Conservation (phyloP, 2,113 vertebrate species). For the Rutilus rutilus region DNA sequence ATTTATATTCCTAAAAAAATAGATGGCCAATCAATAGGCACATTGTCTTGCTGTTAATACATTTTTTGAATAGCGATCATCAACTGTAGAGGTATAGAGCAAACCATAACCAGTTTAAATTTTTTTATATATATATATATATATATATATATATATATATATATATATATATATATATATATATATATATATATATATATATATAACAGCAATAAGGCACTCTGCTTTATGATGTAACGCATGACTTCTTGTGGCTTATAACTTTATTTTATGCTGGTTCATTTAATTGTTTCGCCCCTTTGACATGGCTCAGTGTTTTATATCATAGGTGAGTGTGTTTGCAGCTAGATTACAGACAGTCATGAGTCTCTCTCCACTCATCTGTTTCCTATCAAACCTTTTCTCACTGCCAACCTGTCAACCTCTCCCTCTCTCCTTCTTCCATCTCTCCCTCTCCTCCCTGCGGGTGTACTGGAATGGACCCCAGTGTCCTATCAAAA, state of each 20-base stretch:
- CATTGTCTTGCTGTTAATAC: neutral
- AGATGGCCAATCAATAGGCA: too few relatives aligned
- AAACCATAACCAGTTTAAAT: neutral
- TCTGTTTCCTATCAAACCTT: constrained; percentile 86
- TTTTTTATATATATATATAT: too few relatives aligned
- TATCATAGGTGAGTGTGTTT: constrained; percentile 34
- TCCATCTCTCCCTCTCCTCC: constrained; percentile 25
- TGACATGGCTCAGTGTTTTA: constrained; percentile 15
- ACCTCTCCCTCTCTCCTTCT: neutral
- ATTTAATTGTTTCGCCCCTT: constrained; percentile 22
- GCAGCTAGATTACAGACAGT: constrained; percentile 71
- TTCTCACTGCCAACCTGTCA: constrained; percentile 64
- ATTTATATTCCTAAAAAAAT: too few relatives aligned
- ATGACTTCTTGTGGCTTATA: constrained; percentile 9
- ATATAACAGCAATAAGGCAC: neutral
- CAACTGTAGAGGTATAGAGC: neutral
- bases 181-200: too few relatives aligned
- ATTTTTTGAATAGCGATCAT: neutral
- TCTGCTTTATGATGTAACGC: neutral
- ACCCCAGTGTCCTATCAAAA: constrained; percentile 28
- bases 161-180: too few relatives aligned
- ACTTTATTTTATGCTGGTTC: constrained; percentile 9
- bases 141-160: too few relatives aligned
- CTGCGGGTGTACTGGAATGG: constrained; percentile 22
- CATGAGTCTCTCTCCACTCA: constrained; percentile 74